These are phyloP conservation scores for Sisyra terminalis DNA, from an alignment of 2,888 invertebrate species.

Conservation along the genomic window DNA sequence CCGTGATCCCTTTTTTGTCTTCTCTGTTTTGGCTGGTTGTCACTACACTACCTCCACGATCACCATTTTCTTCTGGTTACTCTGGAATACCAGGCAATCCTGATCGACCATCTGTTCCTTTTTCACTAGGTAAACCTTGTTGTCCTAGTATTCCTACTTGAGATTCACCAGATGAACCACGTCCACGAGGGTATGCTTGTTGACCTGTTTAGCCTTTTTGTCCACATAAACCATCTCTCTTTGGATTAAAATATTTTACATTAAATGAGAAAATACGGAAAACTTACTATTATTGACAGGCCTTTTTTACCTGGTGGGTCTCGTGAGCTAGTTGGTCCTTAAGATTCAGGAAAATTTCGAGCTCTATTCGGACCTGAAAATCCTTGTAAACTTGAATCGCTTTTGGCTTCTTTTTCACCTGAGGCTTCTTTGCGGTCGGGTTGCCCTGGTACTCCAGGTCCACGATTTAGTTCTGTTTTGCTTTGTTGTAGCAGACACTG, in stretches of 20 bases:
- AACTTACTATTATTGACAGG: constrained; percentile 46
- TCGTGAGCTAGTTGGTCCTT: constrained; percentile 51
- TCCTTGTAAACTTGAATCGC: constrained; percentile 50
- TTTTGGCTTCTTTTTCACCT: constrained; percentile 57
- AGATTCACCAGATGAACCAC: constrained; percentile 68
- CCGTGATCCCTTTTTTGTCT: constrained; percentile 69
- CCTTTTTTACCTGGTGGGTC: constrained; percentile 65
- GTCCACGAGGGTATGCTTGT: constrained; percentile 52
- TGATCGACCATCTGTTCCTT: constrained; percentile 44
- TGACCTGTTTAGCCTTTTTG: constrained; percentile 64
- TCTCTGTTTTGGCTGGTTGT: constrained; percentile 55
- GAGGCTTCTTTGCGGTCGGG: constrained; percentile 55
- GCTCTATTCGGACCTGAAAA: constrained; percentile 36
- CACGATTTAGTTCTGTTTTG: no score
- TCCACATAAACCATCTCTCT: constrained; percentile 43
- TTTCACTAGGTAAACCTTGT: constrained; percentile 51
- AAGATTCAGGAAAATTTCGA: constrained; percentile 35
- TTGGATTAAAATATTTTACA: background rate
- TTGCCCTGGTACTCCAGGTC: constrained; percentile 48
- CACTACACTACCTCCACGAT: constrained; percentile 60
- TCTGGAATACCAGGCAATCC: constrained; percentile 45
- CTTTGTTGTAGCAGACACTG: no score
- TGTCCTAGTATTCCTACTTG: constrained; percentile 59
- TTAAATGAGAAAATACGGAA: constrained; percentile 3
- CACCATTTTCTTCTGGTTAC: constrained; percentile 54